A percentile compares a stretch with the other conserved stretches of the same genome.
These are phyloP conservation scores for Scaptomyza pallida DNA, from an alignment of 1,140 invertebrate genomes.

Conservation along the genomic window DNA sequence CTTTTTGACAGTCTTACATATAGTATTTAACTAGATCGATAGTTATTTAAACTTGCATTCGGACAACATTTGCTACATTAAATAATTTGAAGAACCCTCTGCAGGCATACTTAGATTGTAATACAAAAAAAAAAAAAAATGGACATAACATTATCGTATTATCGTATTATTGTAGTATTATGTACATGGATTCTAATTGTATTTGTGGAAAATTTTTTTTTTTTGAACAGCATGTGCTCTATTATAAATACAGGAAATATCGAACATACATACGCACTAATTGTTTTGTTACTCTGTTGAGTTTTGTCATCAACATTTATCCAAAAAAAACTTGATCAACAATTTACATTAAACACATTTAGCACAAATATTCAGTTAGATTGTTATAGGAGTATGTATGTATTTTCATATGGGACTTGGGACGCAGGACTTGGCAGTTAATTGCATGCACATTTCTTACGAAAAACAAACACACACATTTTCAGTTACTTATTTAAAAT, in stretches of 20 bases:
- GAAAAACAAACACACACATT: conserved; percentile 29
- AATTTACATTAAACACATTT: too few species aligned
- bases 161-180: neutral
- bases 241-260: conserved; percentile 56
- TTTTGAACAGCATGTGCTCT: conserved; percentile 51
- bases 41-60: neutral
- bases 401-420: conserved; percentile 10
- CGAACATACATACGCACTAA: conserved; percentile 51
- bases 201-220: neutral
- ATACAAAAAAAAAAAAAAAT: conserved; percentile 19
- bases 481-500: conserved; percentile 13
- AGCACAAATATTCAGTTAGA: conserved; percentile 21
- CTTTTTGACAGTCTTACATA: too few species aligned
- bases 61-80: neutral
- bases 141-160: conserved; percentile 19
- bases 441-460: conserved; percentile 36
- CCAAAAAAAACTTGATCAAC: conserved; percentile 7
- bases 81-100: neutral
- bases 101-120: conserved; percentile 21
- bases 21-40: neutral
- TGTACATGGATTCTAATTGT: conserved; percentile 50
- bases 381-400: too few species aligned
- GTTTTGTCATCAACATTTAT: conserved; percentile 17
- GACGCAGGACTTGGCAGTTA: conserved; percentile 22
- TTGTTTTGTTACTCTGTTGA: conserved; percentile 3